These are phyloP conservation scores for Myathropa florea DNA, from an alignment of 2,888 invertebrate genomes.

Conservation along the genomic window DNA sequence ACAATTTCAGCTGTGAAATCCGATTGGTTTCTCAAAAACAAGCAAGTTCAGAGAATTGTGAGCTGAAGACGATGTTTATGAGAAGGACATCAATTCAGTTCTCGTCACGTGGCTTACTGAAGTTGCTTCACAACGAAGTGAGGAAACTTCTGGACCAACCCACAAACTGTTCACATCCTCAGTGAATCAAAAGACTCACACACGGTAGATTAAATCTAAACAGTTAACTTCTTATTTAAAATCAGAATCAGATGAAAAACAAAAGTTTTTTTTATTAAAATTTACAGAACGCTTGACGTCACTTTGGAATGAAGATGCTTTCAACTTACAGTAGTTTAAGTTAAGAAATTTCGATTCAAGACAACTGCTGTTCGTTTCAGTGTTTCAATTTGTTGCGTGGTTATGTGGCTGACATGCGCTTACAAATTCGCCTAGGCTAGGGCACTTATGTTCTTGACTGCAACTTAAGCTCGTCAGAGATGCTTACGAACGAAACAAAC, in stretches of 20 bases:
- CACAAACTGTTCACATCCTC: too few species aligned
- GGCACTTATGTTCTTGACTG: slow-evolving; percentile 1
- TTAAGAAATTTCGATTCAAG: slow-evolving; percentile 3
- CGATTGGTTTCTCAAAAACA: too few species aligned
- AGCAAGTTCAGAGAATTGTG: too few species aligned
- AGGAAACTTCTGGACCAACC: too few species aligned
- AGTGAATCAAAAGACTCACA: too few species aligned
- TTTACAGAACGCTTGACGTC: slow-evolving; percentile 34
- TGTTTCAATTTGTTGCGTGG: not conserved
- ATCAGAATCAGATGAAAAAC: not conserved
- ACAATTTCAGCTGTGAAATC: too few species aligned
- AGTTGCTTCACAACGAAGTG: too few species aligned
- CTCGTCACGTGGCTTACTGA: too few species aligned
- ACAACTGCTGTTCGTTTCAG: not conserved
- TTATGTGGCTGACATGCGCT: not conserved
- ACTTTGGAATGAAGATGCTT: slow-evolving; percentile 61
- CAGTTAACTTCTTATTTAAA: not conserved
- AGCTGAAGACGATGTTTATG: too few species aligned
- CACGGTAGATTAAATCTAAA: not conserved
- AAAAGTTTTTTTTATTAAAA: not conserved
- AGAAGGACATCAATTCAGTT: too few species aligned
- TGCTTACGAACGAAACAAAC: not conserved
- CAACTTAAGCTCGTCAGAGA: slow-evolving; percentile 29
- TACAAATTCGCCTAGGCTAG: slow-evolving; percentile 18
- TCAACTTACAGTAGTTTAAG: not conserved